Percentiles rank a stretch among this genome's conserved stretches.
These are phyloP conservation scores for Laterallus jamaicensis DNA, from an alignment of 2,113 vertebrate genomes.

Conservation along the genomic window DNA sequence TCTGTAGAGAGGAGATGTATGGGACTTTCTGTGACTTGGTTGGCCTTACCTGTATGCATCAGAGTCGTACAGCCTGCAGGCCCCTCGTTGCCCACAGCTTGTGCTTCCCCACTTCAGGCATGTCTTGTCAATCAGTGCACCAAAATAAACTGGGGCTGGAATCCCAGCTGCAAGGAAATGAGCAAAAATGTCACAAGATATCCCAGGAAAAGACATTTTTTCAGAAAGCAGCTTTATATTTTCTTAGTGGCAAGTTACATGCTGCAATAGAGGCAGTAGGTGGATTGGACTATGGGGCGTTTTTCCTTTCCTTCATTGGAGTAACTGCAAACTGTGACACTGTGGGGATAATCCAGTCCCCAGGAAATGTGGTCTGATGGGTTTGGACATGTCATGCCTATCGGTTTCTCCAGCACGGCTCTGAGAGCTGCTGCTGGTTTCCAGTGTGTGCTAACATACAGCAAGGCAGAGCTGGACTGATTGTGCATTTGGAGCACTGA, in stretches of 20 bases:
- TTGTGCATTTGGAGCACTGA: neutral
- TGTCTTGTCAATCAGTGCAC: conserved; percentile 84
- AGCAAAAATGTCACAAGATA: neutral
- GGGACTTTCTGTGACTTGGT: neutral
- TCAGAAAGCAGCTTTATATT: neutral
- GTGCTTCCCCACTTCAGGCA: conserved; percentile 89
- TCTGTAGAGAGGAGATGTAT: neutral
- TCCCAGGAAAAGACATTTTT: neutral
- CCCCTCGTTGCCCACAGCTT: conserved; percentile 78
- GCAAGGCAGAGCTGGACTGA: neutral
- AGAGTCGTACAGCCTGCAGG: conserved; percentile 87
- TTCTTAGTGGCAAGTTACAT: neutral
- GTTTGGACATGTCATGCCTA: neutral
- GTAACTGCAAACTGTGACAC: neutral
- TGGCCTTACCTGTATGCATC: conserved; percentile 80
- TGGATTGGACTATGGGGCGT: neutral
- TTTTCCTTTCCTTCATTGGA: neutral
- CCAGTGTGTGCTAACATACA: neutral
- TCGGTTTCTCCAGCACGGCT: neutral
- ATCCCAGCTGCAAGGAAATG: conserved; percentile 77
- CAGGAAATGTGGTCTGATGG: neutral
- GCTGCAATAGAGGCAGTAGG: neutral
- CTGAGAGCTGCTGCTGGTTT: neutral
- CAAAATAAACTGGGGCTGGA: conserved; percentile 87
- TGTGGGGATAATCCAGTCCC: neutral